Evolutionary conservation across 2,113 vertebrate genomes (phyloP).

Genomic region (Tenebrosternarchus preto): DNA sequence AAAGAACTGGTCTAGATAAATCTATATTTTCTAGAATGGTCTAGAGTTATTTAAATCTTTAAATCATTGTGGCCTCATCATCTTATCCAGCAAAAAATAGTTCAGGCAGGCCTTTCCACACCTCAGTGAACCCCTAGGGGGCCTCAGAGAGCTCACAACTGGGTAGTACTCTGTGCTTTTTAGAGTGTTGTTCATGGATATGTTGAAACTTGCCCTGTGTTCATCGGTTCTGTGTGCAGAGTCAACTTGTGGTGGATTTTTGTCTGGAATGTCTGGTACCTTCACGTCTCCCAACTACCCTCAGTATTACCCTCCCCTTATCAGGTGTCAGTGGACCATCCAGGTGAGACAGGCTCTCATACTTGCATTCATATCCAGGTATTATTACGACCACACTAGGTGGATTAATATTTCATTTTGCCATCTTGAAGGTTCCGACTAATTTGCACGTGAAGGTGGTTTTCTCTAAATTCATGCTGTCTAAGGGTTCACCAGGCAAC

Average conservation of each 20-base stretch:
- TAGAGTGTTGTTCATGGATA: too few relatives aligned
- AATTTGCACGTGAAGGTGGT: conserved; percentile 78
- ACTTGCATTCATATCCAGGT: neutral
- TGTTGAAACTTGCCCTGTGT: neutral
- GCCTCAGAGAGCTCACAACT: too few relatives aligned
- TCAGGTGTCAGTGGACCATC: conserved; percentile 82
- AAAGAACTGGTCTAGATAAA: too few relatives aligned
- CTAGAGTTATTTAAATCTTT: too few relatives aligned
- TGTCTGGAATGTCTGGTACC: conserved; percentile 67
- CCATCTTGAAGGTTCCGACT: conserved; percentile 75
- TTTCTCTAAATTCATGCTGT: conserved; percentile 82
- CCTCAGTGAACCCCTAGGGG: too few relatives aligned
- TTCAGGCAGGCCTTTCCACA: too few relatives aligned
- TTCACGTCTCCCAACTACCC: conserved; percentile 88
- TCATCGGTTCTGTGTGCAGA: conserved; percentile 41
- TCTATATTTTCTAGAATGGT: too few relatives aligned
- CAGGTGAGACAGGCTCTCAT: conserved; percentile 72
- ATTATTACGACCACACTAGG: neutral
- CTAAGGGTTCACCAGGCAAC: conserved; percentile 57
- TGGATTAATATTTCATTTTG: neutral
- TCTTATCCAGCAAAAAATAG: too few relatives aligned
- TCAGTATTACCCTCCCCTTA: conserved; percentile 82
- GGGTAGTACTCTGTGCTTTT: too few relatives aligned
- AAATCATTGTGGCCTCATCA: too few relatives aligned
- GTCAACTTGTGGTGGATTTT: conserved; percentile 71